phyloP scores from a whole-genome alignment of 37 sponge, comb jelly and placozoan species.

The Tethya wilhelma region DNA sequence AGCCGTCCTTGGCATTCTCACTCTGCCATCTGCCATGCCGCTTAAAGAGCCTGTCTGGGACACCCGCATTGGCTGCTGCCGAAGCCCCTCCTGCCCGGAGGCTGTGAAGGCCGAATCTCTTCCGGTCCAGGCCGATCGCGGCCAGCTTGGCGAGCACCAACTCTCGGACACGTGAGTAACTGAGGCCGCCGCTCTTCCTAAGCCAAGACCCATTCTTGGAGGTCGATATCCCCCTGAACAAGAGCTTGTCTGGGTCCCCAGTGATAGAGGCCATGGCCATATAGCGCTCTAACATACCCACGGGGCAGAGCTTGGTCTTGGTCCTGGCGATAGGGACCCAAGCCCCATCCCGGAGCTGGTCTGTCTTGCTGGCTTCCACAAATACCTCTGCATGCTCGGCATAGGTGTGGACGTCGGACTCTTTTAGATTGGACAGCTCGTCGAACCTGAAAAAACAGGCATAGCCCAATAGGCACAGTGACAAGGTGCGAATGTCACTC shows the following conservation, averaged over 20 bases:
- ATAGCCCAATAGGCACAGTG: too few relatives aligned
- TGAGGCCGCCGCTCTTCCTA: background rate
- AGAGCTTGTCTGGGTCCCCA: background rate
- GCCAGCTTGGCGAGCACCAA: constrained; percentile 7
- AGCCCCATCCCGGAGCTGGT: constrained; percentile 8
- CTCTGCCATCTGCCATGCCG: background rate
- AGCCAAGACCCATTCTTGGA: too few relatives aligned
- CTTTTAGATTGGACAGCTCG: background rate
- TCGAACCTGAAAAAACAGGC: constrained; percentile 11
- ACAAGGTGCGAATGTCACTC: constrained; percentile 1
- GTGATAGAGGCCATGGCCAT: background rate
- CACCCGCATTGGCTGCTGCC: too few relatives aligned
- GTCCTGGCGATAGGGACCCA: background rate
- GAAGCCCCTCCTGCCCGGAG: too few relatives aligned
- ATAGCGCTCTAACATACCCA: constrained; percentile 12
- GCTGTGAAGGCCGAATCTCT: background rate
- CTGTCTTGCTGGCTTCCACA: constrained; percentile 15
- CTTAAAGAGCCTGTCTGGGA: too few relatives aligned
- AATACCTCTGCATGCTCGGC: background rate
- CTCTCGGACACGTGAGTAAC: constrained; percentile 3
- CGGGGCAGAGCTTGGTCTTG: background rate
- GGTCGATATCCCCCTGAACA: constrained; percentile 2
- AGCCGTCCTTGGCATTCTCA: constrained; percentile 1
- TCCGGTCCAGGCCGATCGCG: background rate
- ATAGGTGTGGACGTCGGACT: background rate